Base-by-base conservation (phyloP, 1,140 invertebrate genomes). In the Achatina immaculata region DNA sequence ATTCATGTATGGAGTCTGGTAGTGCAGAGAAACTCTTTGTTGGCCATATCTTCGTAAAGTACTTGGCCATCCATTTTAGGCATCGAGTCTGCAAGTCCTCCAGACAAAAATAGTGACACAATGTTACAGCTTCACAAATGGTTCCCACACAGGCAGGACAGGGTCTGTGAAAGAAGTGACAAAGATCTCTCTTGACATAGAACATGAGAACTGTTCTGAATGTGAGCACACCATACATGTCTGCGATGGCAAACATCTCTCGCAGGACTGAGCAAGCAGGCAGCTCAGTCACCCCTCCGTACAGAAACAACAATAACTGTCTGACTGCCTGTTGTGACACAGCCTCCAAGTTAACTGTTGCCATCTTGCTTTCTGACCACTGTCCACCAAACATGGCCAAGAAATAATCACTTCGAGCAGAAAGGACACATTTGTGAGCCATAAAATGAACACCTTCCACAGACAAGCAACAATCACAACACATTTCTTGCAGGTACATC, bases 291-390 rank as follows among this genome's bases (percentile, higher is more conserved):
- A 95, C 94, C 4, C 96, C 96, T 83, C 96, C 96, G 86, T 98
- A 98, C 71, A 98, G 96, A 90, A 97, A 96, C 85, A 96, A 96
- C 69, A 98, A 89, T 0, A 96, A 95, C 92, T 97, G 97, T 90
- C 97, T 95, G 0, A 97, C 95, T 0, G 95, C 94, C 78, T 94
- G 94, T 82, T 95, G 96, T 1, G 95, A 95, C 89, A 95, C 95
- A 43, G 96, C 95, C 91, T 96, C 95, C 76, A 97, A 90, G 55
- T 94, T 94, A 80, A 98, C 96, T 40, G 95, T 94, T 89, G 96
- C 95, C 65, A 95, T 95, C 68, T 94, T 93, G 86, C 94, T 95
- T 86, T 96, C 94, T 55, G 94, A 93, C 93, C 95, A 96, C 73
- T 95, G 94, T 1, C 96, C 96, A 84, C 95, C 95, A 1, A 97